These are phyloP conservation scores for Harpagoxenus sublaevis DNA, from an alignment of 2,888 invertebrate species.

Conservation along the genomic window DNA sequence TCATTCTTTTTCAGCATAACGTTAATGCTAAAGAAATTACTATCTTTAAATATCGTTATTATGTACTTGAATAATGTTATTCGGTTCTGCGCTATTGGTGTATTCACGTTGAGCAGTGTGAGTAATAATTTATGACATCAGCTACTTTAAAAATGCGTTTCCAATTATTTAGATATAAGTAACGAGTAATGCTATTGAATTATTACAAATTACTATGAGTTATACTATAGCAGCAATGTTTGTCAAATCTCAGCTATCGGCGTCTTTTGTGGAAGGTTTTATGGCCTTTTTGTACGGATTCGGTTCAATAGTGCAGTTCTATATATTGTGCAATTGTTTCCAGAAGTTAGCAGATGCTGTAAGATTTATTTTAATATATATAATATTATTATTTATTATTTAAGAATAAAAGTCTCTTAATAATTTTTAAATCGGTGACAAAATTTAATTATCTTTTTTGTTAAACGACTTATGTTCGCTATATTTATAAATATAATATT, in stretches of 20 bases:
- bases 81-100: constrained; percentile 72
- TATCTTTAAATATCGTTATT: constrained; percentile 65
- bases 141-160: not conserved
- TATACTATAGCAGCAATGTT: not conserved
- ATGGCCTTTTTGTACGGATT: constrained; percentile 59
- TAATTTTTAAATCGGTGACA: not conserved
- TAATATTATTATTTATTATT: no score
- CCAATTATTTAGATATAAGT: not conserved
- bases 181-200: not conserved
- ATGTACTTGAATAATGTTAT: constrained; percentile 73
- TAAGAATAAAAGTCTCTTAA: not conserved
- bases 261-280: constrained; percentile 16
- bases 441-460: not conserved
- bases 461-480: not conserved
- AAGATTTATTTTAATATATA: constrained; percentile 35
- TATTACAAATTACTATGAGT: constrained; percentile 7
- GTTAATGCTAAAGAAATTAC: constrained; percentile 61
- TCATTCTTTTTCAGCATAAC: constrained; percentile 50
- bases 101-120: constrained; percentile 68
- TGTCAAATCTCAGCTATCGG: constrained; percentile 33
- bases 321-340: constrained; percentile 72
- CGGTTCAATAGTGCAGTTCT: constrained; percentile 70
- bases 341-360: constrained; percentile 77
- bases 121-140: constrained; percentile 22
- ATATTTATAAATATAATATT: not conserved